Evolutionary conservation across 2,797 vertebrate species (phyloP).

Genomic region (Menidia menidia): DNA sequence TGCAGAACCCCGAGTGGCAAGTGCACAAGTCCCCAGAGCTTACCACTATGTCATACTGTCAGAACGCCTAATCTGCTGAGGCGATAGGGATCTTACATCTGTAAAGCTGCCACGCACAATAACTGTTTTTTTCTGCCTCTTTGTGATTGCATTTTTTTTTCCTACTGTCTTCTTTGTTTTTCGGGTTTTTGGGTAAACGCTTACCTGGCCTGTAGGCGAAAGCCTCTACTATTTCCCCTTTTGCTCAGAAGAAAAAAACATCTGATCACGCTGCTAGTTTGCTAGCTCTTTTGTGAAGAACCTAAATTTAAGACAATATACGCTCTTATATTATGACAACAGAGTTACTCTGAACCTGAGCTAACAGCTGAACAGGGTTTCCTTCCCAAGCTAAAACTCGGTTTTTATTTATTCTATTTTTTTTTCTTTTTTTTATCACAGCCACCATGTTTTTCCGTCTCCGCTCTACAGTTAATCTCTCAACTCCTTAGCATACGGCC

Average conservation of each 20-base stretch:
- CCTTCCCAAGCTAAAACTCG: slow-evolving; percentile 43
- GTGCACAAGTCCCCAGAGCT: slow-evolving; percentile 45
- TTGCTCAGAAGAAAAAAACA: not conserved
- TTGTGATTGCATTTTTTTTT: no score
- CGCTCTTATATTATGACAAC: slow-evolving; percentile 25
- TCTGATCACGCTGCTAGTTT: slow-evolving; percentile 12
- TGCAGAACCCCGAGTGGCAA: slow-evolving; percentile 40
- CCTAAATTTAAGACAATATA: no score
- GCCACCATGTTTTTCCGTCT: slow-evolving; percentile 65
- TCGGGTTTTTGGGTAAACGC: not conserved
- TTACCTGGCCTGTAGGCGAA: slow-evolving; percentile 5
- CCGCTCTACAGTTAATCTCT: slow-evolving; percentile 73
- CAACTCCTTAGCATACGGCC: slow-evolving; percentile 78
- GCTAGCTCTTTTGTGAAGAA: slow-evolving; percentile 8
- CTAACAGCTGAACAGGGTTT: slow-evolving; percentile 30
- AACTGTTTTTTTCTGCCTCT: slow-evolving; percentile 1
- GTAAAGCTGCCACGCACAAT: slow-evolving; percentile 37
- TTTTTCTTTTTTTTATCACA: slow-evolving; percentile 38
- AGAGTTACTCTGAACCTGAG: slow-evolving; percentile 34
- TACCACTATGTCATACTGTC: slow-evolving; percentile 51
- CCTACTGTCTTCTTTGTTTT: no score
- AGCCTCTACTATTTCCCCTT: slow-evolving; percentile 6
- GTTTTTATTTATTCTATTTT: not conserved
- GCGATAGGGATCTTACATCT: slow-evolving; percentile 61
- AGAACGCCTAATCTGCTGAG: slow-evolving; percentile 54